A percentile compares a stretch with the other conserved stretches of the same genome.
These are phyloP conservation scores for Syngnathus rostellatus DNA, from an alignment of 2,797 vertebrate species.

Conservation along the genomic window DNA sequence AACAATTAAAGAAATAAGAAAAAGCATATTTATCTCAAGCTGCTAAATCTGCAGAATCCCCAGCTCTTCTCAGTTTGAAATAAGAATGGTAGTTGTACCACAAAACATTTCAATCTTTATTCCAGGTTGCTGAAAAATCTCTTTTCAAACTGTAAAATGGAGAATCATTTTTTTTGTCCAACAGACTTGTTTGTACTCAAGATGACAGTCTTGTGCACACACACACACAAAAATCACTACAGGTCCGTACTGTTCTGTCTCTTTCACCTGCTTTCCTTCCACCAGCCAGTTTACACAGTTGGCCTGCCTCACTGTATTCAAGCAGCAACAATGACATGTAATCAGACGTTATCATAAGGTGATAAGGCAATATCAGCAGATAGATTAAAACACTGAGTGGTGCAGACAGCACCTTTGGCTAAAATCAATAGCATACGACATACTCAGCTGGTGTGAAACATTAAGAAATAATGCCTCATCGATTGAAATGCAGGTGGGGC, in stretches of 20 bases:
- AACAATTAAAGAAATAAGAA: not conserved
- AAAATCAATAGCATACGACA: conserved; percentile 53
- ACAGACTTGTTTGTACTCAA: not conserved
- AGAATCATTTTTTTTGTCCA: not conserved
- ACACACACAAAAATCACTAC: not conserved
- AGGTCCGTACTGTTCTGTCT: not conserved
- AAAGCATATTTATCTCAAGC: not conserved
- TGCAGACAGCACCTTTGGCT: conserved; percentile 38
- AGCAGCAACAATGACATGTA: conserved; percentile 33
- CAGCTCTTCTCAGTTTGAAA: not conserved
- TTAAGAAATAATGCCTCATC: conserved; percentile 50
- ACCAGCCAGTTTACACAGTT: conserved; percentile 13
- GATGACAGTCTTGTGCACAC: not conserved
- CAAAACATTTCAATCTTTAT: not conserved
- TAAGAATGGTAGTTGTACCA: not conserved
- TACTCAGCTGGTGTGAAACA: conserved; percentile 38
- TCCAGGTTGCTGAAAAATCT: not conserved
- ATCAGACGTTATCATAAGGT: conserved; percentile 41
- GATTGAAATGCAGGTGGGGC: conserved; percentile 38
- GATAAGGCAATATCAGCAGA: conserved; percentile 45
- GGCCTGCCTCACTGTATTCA: conserved; percentile 24
- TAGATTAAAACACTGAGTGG: conserved; percentile 56
- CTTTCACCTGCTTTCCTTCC: not conserved
- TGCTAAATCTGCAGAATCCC: not conserved
- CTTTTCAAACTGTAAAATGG: too few species aligned